Conservation (phyloP, 92 coral and sea anemone genomes). For the Blastomussa wellsi region DNA sequence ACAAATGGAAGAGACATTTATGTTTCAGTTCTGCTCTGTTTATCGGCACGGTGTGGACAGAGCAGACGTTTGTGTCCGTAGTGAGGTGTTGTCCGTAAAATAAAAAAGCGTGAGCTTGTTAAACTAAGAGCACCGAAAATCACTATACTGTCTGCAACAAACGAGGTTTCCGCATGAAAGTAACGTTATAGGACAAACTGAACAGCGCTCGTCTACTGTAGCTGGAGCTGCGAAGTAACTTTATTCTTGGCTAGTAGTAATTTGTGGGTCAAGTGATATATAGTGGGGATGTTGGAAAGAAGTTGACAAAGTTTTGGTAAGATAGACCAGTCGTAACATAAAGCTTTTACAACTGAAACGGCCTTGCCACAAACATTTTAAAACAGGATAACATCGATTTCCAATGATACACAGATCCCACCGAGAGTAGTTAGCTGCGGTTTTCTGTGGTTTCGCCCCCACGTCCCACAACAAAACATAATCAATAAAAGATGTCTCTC, state of each 20-base stretch:
- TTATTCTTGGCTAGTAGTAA: not conserved
- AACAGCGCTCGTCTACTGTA: not conserved
- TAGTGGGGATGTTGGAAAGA: not conserved
- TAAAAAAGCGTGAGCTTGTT: not conserved
- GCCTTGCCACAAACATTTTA: not conserved
- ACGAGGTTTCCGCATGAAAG: not conserved
- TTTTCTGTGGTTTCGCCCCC: constrained; percentile 21
- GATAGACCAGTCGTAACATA: not conserved
- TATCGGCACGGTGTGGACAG: not conserved
- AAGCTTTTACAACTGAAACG: not conserved
- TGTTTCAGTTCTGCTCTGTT: not conserved
- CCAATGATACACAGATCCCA: not conserved
- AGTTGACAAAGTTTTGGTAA: not conserved
- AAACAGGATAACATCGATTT: not conserved
- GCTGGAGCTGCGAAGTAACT: not conserved
- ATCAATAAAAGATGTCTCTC: not conserved
- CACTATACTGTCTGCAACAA: not conserved
- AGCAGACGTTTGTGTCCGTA: not conserved
- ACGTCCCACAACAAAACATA: constrained; percentile 6
- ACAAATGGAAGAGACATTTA: not conserved
- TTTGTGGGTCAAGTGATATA: not conserved
- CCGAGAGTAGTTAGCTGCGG: constrained; percentile 3
- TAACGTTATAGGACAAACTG: not conserved
- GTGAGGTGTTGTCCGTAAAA: not conserved
- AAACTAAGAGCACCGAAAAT: not conserved